A percentile compares a stretch with the other conserved stretches of the same genome.
These are phyloP conservation scores for Trachurus trachurus DNA, from an alignment of 2,797 vertebrate species.

Conservation along the genomic window DNA sequence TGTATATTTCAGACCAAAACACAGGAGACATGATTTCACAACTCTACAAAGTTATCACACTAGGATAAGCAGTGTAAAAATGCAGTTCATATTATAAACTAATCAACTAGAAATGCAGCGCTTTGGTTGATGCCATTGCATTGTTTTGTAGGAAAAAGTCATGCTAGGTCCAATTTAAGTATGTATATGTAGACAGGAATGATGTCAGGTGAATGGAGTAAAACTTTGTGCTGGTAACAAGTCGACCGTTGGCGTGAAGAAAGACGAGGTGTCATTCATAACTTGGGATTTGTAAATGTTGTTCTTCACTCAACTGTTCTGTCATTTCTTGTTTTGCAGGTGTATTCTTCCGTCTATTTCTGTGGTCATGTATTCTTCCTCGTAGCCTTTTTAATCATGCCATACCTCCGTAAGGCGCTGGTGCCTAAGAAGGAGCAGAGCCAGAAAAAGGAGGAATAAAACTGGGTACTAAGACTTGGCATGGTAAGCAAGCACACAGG, in stretches of 20 bases:
- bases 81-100: no score
- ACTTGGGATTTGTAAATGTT: neutral
- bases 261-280: neutral
- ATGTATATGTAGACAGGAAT: no score
- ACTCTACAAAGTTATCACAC: neutral
- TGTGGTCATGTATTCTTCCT: conserved; percentile 92
- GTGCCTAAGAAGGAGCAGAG: conserved; percentile 89
- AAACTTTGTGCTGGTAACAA: neutral
- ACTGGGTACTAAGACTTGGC: conserved; percentile 40
- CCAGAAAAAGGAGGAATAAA: conserved; percentile 82
- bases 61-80: no score
- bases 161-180: no score
- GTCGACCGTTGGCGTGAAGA: neutral
- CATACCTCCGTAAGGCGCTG: conserved; percentile 90
- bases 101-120: neutral
- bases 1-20: neutral
- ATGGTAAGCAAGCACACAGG: conserved; percentile 58
- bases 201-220: neutral
- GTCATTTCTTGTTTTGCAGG: conserved; percentile 83
- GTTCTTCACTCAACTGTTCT: neutral
- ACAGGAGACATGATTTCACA: no score
- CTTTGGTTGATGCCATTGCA: neutral
- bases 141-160: neutral
- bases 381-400: conserved; percentile 86
- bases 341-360: conserved; percentile 95